Evolutionary conservation across 2,888 invertebrate genomes (phyloP).

Genomic region (Trimorus sp.): DNA sequence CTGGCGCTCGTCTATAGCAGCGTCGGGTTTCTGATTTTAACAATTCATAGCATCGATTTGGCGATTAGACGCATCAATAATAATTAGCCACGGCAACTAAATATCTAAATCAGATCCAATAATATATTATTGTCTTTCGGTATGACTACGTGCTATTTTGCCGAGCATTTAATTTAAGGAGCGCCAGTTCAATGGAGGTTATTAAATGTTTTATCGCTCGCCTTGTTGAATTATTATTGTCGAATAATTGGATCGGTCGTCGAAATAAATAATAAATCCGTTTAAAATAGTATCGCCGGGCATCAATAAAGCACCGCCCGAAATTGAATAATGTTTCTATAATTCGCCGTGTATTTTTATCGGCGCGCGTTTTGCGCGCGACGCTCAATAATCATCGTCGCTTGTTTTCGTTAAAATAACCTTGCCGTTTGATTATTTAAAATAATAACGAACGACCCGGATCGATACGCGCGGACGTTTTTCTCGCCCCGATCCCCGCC

Average conservation of each 20-base stretch:
- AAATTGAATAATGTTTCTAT: slow-evolving; percentile 2
- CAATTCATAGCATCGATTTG: neutral
- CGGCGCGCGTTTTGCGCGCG: neutral
- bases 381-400: neutral
- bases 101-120: slow-evolving; percentile 6
- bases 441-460: neutral
- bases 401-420: neutral
- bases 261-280: slow-evolving; percentile 5
- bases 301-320: neutral
- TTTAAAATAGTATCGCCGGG: neutral
- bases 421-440: neutral
- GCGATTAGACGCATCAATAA: slow-evolving; percentile 5
- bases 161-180: slow-evolving; percentile 3
- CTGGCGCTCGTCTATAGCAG: too few relatives aligned
- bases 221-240: neutral
- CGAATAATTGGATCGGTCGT: slow-evolving; percentile 3
- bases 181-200: neutral
- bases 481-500: too few relatives aligned
- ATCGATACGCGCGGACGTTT: too few relatives aligned
- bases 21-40: neutral
- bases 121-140: slow-evolving; percentile 9
- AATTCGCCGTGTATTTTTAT: neutral
- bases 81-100: slow-evolving; percentile 1
- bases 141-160: neutral
- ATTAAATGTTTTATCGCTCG: slow-evolving; percentile 5